Base-by-base conservation (phyloP, 2,797 vertebrate species). In the Setipinna tenuifilis region DNA sequence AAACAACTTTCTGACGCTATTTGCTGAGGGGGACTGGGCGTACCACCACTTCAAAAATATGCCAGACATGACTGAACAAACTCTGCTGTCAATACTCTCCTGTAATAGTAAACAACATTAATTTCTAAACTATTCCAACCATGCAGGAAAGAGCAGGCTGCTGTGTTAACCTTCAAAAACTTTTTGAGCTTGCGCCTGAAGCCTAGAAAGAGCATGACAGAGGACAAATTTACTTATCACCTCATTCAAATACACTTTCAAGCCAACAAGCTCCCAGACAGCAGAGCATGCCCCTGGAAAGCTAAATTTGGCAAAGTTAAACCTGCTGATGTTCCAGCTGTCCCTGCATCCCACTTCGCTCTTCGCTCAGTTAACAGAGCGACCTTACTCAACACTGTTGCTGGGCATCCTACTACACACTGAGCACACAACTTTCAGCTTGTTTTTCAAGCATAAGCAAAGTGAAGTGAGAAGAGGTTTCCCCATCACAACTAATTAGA, bases 221-320 rank as follows among this genome's bases (percentile, higher is more conserved):
- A 65, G 62, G 62, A 28, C 23, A 65, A 65, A 25, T 25, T 65
- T 11, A 65, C 62, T 65, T 12, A 75, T 75, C 68, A 75, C 25
- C 28, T 16, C 28, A 19, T 75, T 31, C 31, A 41, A 75, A 75
- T 75, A 75, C 28, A 75, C 28, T 75, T 75, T 35, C 68, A 16
- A 17, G 68, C 28, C 68, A 75, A 35, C 68, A 41, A n/a, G 23
- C 35, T 61, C 46, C 28, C 23, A 14, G 48, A 80, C 85, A 86
- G 85, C 85, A 61, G 14, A 58, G 83, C 88, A 75, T 41, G 87
- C 78, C 87, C 88, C 62, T 3, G 48, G 57, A 62, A 65, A 85
- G 81, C 23, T 23, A n/a, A n/a, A n/a, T 62, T 57, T 57, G 35
- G 83, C 61, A 31, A 19, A 59, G 81, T 57, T 50, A 31, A 35